Base-by-base conservation (phyloP, 2,797 vertebrate genomes). In the Gallinago stenura region DNA sequence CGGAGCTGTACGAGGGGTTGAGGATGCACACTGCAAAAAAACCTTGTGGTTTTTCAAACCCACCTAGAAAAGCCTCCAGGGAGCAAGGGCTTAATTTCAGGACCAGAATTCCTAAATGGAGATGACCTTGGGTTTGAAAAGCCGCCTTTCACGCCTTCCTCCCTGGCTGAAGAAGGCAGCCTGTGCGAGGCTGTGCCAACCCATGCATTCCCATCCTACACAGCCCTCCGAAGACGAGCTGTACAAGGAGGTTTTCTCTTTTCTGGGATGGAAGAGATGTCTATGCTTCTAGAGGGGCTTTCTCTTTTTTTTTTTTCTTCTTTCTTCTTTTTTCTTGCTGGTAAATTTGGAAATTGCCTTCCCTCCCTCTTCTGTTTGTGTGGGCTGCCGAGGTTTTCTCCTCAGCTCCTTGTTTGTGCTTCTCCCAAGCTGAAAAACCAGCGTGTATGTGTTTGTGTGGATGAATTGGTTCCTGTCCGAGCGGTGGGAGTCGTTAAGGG, bases 201-300 rank as follows among this genome's bases (percentile, higher is more conserved):
- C 51, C 22, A 3, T 16, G 4, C 7, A 2, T 28, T 56, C 78
- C 71, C 7, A 0, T n/a, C n/a, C 66, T 9, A 15, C 6, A 0
- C n/a, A 30, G 21, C 51, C 37, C 25, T 80, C 31, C 5, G 0
- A 54, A 35, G 39, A 15, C 6, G 33, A 70, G 41, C 18, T 30
- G 7, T 14, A 54, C 26, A 10, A 33, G 35, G 57, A 46, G 28
- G 16, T 60, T 81, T 39, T 26, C 26, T 75, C 45, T 39, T 6
- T 26, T 39, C 41, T 39, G 17, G n/a, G 46, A 20, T 30, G 48
- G 53, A 30, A 81, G 58, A 26, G 25, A 11, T 41, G 15, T 15
- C 26, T 48, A 2, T 9, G 22, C 16, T 71, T 71, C 33, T 18
- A 37, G 53, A 82, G 21, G 7, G 10, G 62, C 17, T 75, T 72